phyloP scores from a whole-genome alignment of 1,140 invertebrate species.

The Phymastichus coffea region DNA sequence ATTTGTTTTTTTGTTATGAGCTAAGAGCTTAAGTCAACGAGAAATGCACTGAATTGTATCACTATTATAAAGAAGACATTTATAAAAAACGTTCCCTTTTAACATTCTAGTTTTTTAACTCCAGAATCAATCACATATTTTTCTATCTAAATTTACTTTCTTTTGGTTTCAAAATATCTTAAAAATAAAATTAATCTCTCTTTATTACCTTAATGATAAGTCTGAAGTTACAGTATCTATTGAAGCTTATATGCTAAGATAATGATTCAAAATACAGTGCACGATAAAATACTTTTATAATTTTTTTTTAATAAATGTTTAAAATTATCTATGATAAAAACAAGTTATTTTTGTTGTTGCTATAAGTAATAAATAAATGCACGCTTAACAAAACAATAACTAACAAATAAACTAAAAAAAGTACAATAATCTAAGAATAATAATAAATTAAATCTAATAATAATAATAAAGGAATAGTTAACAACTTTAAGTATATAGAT shows the following conservation, averaged over 20 bases:
- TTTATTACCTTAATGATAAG: not conserved
- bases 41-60: conserved; percentile 8
- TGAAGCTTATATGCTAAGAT: not conserved
- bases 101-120: not conserved
- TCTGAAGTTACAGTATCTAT: not conserved
- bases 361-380: too few species aligned
- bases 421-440: too few species aligned
- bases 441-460: too few species aligned
- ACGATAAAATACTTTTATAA: too few species aligned
- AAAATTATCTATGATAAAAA: too few species aligned
- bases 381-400: too few species aligned
- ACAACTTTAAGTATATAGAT: too few species aligned
- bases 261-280: too few species aligned
- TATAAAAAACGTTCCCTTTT: conserved; percentile 11
- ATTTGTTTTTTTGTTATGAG: conserved; percentile 6
- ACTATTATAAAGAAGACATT: conserved; percentile 5
- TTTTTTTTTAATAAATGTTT: too few species aligned
- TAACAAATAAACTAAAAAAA: too few species aligned
- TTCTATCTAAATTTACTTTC: conserved; percentile 10
- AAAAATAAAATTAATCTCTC: conserved; percentile 19
- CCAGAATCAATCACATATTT: not conserved
- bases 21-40: conserved; percentile 5
- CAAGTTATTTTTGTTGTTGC: too few species aligned
- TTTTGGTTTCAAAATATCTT: conserved; percentile 21
- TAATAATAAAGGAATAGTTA: too few species aligned